These are phyloP conservation scores for Phoronis australis DNA, from an alignment of 2,888 invertebrate species.

Conservation along the genomic window DNA sequence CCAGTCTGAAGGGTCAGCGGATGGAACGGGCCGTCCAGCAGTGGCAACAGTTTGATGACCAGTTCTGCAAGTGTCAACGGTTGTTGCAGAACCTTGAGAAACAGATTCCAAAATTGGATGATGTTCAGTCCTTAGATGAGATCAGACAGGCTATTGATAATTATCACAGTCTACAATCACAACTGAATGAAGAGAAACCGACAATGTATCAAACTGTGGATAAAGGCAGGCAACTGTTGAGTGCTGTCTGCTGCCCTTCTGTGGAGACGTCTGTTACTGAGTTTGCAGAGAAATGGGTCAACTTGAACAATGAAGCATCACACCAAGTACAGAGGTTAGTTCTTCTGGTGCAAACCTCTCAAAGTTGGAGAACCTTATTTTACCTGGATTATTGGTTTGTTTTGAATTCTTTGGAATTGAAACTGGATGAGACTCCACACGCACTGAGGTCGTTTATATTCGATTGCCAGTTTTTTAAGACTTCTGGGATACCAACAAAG, in stretches of 20 bases:
- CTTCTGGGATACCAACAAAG: too few species aligned
- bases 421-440: too few species aligned
- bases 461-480: too few species aligned
- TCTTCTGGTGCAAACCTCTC: too few species aligned
- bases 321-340: constrained; percentile 37
- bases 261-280: constrained; percentile 37
- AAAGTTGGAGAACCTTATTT: too few species aligned
- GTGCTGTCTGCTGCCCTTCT: constrained; percentile 34
- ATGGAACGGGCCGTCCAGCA: constrained; percentile 28
- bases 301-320: constrained; percentile 31
- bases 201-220: constrained; percentile 40
- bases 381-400: too few species aligned
- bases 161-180: constrained; percentile 32
- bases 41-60: constrained; percentile 4
- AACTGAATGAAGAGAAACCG: constrained; percentile 36
- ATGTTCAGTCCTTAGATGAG: background rate
- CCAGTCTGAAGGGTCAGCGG: constrained; percentile 37
- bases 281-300: constrained; percentile 41
- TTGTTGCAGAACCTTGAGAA: constrained; percentile 16
- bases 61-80: constrained; percentile 6
- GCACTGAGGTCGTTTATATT: too few species aligned
- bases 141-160: background rate
- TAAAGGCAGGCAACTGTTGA: constrained; percentile 40
- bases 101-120: too few species aligned
- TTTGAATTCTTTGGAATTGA: too few species aligned